phyloP scores from a whole-genome alignment of 2,113 vertebrate genomes.

The Cacatua alba region DNA sequence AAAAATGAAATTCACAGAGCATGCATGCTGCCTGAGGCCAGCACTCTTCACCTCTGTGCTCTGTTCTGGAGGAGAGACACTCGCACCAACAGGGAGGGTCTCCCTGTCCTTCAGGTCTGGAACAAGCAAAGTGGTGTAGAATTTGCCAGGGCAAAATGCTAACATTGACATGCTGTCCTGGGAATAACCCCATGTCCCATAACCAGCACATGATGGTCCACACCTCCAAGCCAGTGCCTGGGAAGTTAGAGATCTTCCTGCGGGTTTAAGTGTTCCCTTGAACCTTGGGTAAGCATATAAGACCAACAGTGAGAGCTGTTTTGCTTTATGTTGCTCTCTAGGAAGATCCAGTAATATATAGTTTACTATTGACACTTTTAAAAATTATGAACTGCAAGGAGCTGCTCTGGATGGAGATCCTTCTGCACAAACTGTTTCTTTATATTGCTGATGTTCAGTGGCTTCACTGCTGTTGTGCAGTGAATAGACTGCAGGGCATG shows the following conservation, averaged over 20 bases:
- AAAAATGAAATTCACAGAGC: neutral
- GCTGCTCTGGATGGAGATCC: neutral
- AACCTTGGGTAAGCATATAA: neutral
- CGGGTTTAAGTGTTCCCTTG: neutral
- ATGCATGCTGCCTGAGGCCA: neutral
- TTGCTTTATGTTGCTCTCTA: neutral
- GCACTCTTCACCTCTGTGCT: neutral
- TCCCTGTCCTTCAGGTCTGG: neutral
- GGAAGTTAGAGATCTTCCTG: neutral
- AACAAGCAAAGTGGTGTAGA: neutral
- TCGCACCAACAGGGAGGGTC: neutral
- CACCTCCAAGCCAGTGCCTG: neutral
- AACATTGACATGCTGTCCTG: fast-evolving
- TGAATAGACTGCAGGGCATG: neutral
- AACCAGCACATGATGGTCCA: neutral
- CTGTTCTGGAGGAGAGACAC: neutral
- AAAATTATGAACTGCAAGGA: neutral
- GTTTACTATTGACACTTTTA: neutral
- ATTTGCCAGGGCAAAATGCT: neutral
- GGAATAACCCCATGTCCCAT: neutral
- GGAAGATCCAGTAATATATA: neutral
- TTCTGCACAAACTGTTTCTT: neutral
- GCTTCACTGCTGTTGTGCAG: neutral
- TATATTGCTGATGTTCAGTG: neutral
- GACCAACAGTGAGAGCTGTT: neutral